Evolutionary conservation across 2,113 vertebrate species (phyloP), one percentile per base, ranked within the genome.

Genomic region (Laticauda laticaudata): DNA sequence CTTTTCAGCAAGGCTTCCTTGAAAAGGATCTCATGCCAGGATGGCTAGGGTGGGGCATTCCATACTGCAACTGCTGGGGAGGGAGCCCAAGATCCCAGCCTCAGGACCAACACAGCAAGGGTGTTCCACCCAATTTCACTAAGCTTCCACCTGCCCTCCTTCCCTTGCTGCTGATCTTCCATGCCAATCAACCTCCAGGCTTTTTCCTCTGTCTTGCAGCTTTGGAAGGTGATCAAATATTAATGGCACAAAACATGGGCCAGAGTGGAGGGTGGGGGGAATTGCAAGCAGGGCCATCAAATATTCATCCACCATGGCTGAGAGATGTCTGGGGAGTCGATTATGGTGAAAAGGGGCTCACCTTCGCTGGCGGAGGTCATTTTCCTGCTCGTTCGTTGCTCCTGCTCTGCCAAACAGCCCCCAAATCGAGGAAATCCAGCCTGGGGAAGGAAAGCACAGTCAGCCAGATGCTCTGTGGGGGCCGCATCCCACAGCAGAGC

Each of bases 361-460:
- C 96, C 96, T 96, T 21, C 15, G 26, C 93, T 91, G 0, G 0
- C 20, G 0, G 55, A 0, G 24, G 3, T 91, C 96, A 96, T 97
- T 0, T 5, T 93, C 93, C 87, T 75, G 92, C 85, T 92, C 57
- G 85, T 12, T 11, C 86, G 91, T 15, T 11, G 0, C 92, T 91
- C 92, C 91, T 92, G 51, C 86, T 51, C 45, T 14, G 75, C 45
- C 24, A 26, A 53, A 14, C 91, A 53, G 29, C 23, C 0, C 89
- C 0, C 9, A 0, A 0, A 88, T 86, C 59, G 2, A 0, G 0
- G 0, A 5, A 87, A 91, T 6, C 94, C 97, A 96, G 39, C 1
- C 18, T 39, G 69, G 88, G 57, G 90, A 94, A 26, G 59, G 86
- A 2, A 45, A 21, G 51, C 48, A 34, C 20, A 56, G 61, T 55